A percentile compares a stretch with the other conserved stretches of the same genome.
Evolutionary conservation across 2,797 vertebrate species (phyloP).

Genomic region (Yasuhikotakia modesta): DNA sequence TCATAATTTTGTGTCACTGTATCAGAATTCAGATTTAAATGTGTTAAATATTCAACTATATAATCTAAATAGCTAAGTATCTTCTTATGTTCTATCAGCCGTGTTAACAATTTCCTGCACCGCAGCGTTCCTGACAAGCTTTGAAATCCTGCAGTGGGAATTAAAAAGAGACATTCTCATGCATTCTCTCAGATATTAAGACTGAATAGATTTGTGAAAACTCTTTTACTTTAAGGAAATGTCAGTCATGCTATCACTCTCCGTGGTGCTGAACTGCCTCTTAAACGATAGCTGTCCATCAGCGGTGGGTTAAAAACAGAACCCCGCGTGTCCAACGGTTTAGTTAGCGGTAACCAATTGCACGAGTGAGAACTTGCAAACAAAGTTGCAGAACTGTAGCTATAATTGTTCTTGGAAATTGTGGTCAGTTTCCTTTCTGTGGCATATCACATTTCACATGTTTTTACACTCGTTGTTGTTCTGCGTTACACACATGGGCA

Average conservation of each 20-base stretch:
- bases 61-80: not conserved
- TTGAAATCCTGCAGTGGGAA: not conserved
- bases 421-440: not conserved
- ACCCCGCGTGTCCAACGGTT: too few relatives aligned
- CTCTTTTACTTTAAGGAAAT: not conserved
- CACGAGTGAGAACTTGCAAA: not conserved
- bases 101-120: not conserved
- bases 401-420: not conserved
- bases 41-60: not conserved
- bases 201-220: not conserved
- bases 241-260: not conserved
- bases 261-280: not conserved
- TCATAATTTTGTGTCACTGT: not conserved
- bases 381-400: not conserved
- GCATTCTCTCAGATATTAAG: not conserved
- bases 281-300: slow-evolving; percentile 1
- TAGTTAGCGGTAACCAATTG: too few relatives aligned
- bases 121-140: not conserved
- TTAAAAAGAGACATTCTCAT: not conserved
- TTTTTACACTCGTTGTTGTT: slow-evolving; percentile 6
- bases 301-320: not conserved
- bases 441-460: not conserved
- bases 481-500: not conserved
- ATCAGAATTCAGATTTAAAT: not conserved
- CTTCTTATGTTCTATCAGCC: not conserved